Evolutionary conservation across 2,888 invertebrate species (phyloP).

Genomic region (Gymnocheta viridis): DNA sequence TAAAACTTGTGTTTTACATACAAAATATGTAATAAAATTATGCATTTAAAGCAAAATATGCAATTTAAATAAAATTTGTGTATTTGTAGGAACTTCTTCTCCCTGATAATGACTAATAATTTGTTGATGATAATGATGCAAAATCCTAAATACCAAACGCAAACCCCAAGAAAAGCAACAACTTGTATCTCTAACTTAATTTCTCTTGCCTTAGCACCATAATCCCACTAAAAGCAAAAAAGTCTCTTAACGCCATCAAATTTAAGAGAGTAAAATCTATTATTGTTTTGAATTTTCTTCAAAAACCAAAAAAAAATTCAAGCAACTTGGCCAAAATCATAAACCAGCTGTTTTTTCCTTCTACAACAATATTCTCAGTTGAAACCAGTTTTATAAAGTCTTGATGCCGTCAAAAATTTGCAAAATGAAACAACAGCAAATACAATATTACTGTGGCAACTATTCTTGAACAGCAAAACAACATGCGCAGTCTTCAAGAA

Average conservation of each 20-base stretch:
- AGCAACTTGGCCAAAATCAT: conserved; percentile 16
- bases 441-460: conserved; percentile 27
- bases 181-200: background rate
- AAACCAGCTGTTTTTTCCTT: conserved; percentile 54
- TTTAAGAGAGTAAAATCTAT: conserved; percentile 51
- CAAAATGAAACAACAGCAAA: conserved; percentile 18
- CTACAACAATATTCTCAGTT: conserved; percentile 7
- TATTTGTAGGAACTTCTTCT: too few species aligned
- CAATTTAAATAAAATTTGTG: too few species aligned
- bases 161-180: conserved; percentile 53
- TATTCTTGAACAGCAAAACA: conserved; percentile 55
- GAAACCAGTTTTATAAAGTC: conserved; percentile 50
- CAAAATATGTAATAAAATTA: too few species aligned
- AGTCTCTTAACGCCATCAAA: conserved; percentile 43
- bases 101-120: too few species aligned
- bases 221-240: background rate
- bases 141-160: conserved; percentile 39
- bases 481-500: conserved; percentile 60
- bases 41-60: too few species aligned
- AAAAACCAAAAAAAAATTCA: background rate
- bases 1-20: too few species aligned
- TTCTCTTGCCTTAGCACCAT: background rate
- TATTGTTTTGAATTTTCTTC: conserved; percentile 10
- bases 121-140: background rate
- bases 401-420: background rate